These are phyloP conservation scores for Aurelia aurita DNA, from an alignment of 30 jellyfish, hydroid and myxozoan genomes.

Conservation along the genomic window DNA sequence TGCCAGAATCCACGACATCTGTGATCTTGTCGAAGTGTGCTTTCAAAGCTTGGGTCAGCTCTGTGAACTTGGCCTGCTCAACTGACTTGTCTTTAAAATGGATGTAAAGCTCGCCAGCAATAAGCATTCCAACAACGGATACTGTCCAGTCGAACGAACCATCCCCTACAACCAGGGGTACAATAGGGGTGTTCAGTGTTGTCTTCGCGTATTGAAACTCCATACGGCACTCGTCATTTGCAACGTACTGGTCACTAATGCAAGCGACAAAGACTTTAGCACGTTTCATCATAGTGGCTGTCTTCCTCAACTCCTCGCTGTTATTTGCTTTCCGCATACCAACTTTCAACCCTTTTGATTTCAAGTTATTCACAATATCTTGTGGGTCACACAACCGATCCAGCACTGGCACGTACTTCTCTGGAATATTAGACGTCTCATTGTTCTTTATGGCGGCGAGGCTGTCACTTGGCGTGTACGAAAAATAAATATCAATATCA, in stretches of 20 bases:
- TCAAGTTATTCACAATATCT: conserved; percentile 40
- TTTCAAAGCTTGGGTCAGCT: conserved; percentile 51
- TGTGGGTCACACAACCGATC: conserved; percentile 75
- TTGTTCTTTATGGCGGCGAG: conserved; percentile 42
- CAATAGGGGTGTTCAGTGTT: conserved; percentile 70
- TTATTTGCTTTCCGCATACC: conserved; percentile 37
- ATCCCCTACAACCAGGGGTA: conserved; percentile 88
- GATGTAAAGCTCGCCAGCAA: conserved; percentile 86
- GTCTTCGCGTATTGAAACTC: conserved; percentile 86
- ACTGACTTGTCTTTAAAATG: conserved; percentile 78
- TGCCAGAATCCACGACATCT: conserved; percentile 29
- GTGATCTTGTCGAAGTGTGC: conserved; percentile 56
- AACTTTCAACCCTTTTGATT: conserved; percentile 58
- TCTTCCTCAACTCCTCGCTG: conserved; percentile 52
- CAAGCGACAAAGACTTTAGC: conserved; percentile 86
- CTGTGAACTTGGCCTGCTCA: conserved; percentile 52
- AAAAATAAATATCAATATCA: conserved; percentile 57
- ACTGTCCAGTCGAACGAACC: conserved; percentile 82
- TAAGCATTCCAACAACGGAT: conserved; percentile 81
- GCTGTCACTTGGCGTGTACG: conserved; percentile 57
- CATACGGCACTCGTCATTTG: conserved; percentile 78
- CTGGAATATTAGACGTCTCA: conserved; percentile 33
- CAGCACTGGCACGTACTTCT: conserved; percentile 12
- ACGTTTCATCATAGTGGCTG: conserved; percentile 60
- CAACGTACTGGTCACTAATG: conserved; percentile 80